Evolutionary conservation across 1,140 invertebrate species (phyloP).

Genomic region (Philotrypesis tridentata): DNA sequence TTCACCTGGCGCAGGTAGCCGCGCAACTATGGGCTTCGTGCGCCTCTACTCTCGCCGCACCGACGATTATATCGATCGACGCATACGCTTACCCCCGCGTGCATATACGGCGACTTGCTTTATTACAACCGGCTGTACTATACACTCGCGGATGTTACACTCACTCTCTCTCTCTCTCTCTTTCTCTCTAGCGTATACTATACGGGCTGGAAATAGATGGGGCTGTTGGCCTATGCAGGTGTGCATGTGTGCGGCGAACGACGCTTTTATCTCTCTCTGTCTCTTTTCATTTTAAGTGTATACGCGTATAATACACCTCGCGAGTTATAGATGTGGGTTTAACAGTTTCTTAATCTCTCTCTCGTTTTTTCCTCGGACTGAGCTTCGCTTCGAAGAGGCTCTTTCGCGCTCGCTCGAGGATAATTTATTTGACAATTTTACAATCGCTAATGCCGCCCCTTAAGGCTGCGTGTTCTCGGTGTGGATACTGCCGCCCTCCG

Average conservation of each 20-base stretch:
- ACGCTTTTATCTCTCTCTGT: background rate
- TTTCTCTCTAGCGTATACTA: too few relatives aligned
- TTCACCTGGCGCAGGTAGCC: slow-evolving; percentile 19
- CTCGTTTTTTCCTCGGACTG: too few relatives aligned
- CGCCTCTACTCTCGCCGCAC: background rate
- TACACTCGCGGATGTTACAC: slow-evolving; percentile 3
- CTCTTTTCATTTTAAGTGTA: too few relatives aligned
- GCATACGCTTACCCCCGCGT: slow-evolving; percentile 23
- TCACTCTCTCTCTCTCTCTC: background rate
- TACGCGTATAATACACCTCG: too few relatives aligned
- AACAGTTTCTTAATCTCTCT: too few relatives aligned
- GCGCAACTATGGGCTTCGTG: background rate
- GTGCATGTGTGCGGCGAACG: background rate
- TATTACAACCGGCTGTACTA: background rate
- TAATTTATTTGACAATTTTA: too few relatives aligned
- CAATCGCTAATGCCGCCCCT: too few relatives aligned
- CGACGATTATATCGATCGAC: slow-evolving; percentile 58
- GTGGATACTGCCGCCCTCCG: too few relatives aligned
- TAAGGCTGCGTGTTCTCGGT: too few relatives aligned
- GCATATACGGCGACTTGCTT: background rate
- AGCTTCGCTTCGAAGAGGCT: too few relatives aligned
- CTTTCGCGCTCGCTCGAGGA: too few relatives aligned
- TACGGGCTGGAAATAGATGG: slow-evolving; percentile 1
- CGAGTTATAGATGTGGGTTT: too few relatives aligned
- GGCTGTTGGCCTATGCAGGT: background rate